A percentile compares a stretch with the other conserved stretches of the same genome.
These are phyloP conservation scores for Sebastes baramenuke DNA, from an alignment of 2,797 vertebrate genomes.

Conservation along the genomic window DNA sequence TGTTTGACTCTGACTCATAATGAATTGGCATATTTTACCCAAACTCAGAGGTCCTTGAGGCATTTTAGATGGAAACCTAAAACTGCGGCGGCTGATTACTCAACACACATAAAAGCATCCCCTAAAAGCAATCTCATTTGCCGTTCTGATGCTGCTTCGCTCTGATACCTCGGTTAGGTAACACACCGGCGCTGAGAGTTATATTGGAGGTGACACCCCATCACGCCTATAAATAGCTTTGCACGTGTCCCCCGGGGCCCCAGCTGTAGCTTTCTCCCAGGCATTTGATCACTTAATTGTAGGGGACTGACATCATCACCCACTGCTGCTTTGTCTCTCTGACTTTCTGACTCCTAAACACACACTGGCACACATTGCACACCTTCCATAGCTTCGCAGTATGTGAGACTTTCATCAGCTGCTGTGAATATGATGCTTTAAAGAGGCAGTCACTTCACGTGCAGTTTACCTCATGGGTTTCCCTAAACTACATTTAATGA, in stretches of 20 bases:
- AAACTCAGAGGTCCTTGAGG: not conserved
- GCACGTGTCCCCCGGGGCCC: slow-evolving; percentile 64
- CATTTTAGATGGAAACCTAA: slow-evolving; percentile 13
- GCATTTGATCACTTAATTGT: slow-evolving; percentile 73
- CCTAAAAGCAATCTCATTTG: slow-evolving; percentile 37
- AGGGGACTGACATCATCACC: slow-evolving; percentile 60
- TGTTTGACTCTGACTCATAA: slow-evolving; percentile 2
- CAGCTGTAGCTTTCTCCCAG: slow-evolving; percentile 66
- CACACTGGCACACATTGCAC: not conserved
- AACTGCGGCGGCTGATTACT: slow-evolving; percentile 21
- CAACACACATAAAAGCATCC: slow-evolving; percentile 15
- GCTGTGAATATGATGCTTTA: slow-evolving; percentile 1
- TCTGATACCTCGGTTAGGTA: slow-evolving; percentile 56
- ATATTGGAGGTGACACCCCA: slow-evolving; percentile 74
- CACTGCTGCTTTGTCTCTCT: slow-evolving; percentile 44
- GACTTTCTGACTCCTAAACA: slow-evolving; percentile 31
- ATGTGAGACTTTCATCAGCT: not conserved
- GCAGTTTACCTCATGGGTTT: slow-evolving; percentile 13
- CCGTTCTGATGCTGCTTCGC: not conserved
- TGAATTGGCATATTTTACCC: not conserved
- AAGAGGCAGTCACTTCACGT: not conserved
- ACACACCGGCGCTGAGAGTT: slow-evolving; percentile 53
- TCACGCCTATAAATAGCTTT: slow-evolving; percentile 73
- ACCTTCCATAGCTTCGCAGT: not conserved
- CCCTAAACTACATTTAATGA: slow-evolving; percentile 20